Conservation (phyloP, 2,888 invertebrate species). For the Kuschelorhynchus macadamiae region DNA sequence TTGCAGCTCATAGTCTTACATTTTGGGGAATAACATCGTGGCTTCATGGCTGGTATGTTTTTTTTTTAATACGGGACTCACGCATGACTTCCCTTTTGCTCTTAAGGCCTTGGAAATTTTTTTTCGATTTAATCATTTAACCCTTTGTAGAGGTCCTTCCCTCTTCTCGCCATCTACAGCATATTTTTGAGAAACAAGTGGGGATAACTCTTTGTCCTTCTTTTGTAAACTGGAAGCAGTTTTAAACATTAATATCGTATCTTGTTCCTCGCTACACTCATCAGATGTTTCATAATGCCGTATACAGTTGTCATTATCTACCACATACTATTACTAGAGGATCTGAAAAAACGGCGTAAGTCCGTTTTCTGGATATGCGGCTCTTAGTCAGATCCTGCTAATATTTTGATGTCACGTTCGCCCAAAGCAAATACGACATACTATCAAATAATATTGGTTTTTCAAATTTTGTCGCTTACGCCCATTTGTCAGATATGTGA, state of each 20-base stretch:
- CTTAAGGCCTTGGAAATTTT: neutral
- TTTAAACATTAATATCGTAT: neutral
- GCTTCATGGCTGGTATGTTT: too few species aligned
- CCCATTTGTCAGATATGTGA: too few species aligned
- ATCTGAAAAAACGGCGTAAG: too few species aligned
- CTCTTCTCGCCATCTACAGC: neutral
- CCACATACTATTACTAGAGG: neutral
- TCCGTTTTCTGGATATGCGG: neutral
- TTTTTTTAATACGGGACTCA: too few species aligned
- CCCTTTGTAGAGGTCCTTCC: neutral
- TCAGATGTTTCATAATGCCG: neutral
- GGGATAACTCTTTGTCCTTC: too few species aligned
- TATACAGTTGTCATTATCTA: too few species aligned
- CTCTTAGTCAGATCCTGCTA: slow-evolving; percentile 1
- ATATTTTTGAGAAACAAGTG: neutral
- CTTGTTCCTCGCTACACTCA: neutral
- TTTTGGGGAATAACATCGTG: neutral
- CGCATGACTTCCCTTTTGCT: neutral
- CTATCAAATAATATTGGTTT: too few species aligned
- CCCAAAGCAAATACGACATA: too few species aligned
- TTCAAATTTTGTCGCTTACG: too few species aligned
- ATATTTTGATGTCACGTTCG: too few species aligned
- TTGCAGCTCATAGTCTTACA: too few species aligned
- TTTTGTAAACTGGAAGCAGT: neutral
- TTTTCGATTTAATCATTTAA: too few species aligned